A percentile compares a stretch with the other conserved stretches of the same genome.
Evolutionary conservation across 2,113 vertebrate species (phyloP).

Genomic region (Nycticryphes semicollaris): DNA sequence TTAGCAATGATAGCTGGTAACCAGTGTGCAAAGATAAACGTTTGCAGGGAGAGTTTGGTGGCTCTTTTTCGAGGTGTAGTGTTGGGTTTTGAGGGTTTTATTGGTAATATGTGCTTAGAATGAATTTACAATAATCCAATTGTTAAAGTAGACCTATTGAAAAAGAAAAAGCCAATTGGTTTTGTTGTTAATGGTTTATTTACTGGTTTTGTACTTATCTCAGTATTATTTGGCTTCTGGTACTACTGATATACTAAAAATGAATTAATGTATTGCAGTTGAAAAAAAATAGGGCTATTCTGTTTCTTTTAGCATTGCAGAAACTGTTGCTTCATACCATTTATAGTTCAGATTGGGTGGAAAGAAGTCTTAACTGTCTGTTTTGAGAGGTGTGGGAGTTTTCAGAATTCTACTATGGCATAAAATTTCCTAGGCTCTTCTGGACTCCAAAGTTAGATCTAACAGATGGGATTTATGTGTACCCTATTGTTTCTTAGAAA

Average conservation of each 20-base stretch:
- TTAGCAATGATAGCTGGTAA: background rate
- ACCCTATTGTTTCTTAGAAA: background rate
- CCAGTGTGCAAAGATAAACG: background rate
- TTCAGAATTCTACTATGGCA: background rate
- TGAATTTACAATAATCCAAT: background rate
- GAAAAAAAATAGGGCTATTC: background rate
- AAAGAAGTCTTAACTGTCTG: background rate
- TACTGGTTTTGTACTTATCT: background rate
- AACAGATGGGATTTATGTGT: background rate
- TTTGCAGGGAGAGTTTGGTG: background rate
- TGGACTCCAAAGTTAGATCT: background rate
- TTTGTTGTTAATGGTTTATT: background rate
- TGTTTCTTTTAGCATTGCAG: background rate
- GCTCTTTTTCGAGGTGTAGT: background rate
- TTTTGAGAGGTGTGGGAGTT: background rate
- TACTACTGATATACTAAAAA: background rate
- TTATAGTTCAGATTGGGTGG: background rate
- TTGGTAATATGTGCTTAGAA: accelerated
- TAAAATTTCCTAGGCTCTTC: background rate
- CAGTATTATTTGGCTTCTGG: background rate
- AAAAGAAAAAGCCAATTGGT: accelerated
- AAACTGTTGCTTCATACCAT: background rate
- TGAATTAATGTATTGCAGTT: background rate
- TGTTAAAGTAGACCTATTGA: background rate
- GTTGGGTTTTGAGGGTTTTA: too few species aligned